Conservation (phyloP, 2,113 vertebrate species). For the Tachysurus fulvidraco region DNA sequence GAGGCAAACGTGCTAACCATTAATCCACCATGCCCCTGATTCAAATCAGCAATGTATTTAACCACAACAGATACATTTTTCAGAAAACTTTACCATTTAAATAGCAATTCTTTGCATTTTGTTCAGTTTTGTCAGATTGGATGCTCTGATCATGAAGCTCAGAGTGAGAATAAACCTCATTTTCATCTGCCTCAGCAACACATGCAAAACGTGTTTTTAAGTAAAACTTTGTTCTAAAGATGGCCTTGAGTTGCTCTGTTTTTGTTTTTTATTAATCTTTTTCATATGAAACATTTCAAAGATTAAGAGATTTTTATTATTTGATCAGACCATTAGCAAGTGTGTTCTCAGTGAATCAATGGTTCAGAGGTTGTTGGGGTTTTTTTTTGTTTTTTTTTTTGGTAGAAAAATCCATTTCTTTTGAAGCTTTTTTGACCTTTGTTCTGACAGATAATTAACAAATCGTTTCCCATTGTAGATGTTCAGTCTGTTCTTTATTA, state of each 20-base stretch:
- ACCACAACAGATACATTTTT: too few species aligned
- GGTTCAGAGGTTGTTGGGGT: not conserved
- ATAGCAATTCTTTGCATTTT: not conserved
- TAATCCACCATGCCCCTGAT: not conserved
- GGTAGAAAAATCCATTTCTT: not conserved
- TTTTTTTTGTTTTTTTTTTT: not conserved
- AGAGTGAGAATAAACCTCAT: not conserved
- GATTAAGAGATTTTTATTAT: not conserved
- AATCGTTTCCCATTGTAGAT: conserved; percentile 5
- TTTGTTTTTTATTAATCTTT: not conserved
- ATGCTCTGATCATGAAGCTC: not conserved
- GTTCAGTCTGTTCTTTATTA: conserved; percentile 24
- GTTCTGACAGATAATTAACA: conserved; percentile 27
- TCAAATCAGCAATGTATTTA: too few species aligned
- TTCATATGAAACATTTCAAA: not conserved
- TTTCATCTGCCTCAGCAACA: not conserved
- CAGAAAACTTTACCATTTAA: too few species aligned
- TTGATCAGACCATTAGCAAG: not conserved
- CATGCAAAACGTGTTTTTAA: too few species aligned
- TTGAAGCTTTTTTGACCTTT: not conserved
- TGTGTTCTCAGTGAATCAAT: not conserved
- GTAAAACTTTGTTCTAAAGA: not conserved
- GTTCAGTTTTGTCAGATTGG: not conserved
- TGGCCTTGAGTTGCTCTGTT: not conserved
- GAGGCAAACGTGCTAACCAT: too few species aligned